These are phyloP conservation scores for Netelia fuscicornis DNA, from an alignment of 2,888 invertebrate genomes.

Conservation along the genomic window DNA sequence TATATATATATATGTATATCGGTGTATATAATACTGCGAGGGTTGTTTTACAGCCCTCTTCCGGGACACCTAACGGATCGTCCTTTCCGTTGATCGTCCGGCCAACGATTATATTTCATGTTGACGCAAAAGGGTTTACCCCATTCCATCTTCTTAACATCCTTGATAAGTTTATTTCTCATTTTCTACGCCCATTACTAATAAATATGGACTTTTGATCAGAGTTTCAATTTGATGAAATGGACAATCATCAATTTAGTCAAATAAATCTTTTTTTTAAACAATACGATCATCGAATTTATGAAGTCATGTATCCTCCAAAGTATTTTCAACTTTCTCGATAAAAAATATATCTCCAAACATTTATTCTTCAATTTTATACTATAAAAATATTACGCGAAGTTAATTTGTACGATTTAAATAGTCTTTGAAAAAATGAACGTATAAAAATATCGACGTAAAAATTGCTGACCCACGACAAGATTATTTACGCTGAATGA, in stretches of 20 bases:
- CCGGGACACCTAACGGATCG: conserved; percentile 72
- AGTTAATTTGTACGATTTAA: too few species aligned
- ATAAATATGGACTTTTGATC: neutral
- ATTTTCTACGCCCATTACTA: neutral
- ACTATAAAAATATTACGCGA: too few species aligned
- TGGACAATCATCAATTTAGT: neutral
- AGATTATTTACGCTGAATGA: conserved; percentile 33
- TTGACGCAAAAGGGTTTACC: conserved; percentile 39
- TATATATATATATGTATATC: neutral
- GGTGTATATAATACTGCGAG: conserved; percentile 62
- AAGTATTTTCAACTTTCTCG: too few species aligned
- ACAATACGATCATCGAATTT: neutral
- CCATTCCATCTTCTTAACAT: neutral
- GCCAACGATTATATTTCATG: conserved; percentile 49
- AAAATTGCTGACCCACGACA: neutral
- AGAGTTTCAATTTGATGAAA: neutral
- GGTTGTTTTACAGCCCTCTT: conserved; percentile 80
- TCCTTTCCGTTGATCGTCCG: conserved; percentile 53
- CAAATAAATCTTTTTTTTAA: neutral
- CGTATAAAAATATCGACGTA: neutral
- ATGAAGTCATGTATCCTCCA: neutral
- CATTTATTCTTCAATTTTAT: too few species aligned
- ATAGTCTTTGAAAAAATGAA: neutral
- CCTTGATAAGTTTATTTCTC: neutral
- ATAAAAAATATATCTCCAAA: too few species aligned